These are phyloP conservation scores for Scrobipalpa atriplicella DNA, from an alignment of 2,888 invertebrate genomes.

Conservation along the genomic window DNA sequence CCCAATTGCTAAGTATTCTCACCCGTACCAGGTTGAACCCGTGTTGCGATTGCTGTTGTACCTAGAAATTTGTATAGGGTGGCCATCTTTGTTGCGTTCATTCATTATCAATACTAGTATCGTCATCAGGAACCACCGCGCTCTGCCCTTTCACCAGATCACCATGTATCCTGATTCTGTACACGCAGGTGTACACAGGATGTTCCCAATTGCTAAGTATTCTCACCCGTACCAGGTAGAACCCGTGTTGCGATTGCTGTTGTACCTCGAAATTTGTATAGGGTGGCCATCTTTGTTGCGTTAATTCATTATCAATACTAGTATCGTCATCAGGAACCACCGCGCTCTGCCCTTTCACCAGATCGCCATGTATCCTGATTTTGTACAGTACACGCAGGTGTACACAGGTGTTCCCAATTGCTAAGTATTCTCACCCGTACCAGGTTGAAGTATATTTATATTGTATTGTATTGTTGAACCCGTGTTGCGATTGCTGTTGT, in stretches of 20 bases:
- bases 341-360: constrained; percentile 50
- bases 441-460: too few relatives aligned
- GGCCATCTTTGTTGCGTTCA: constrained; percentile 67
- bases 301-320: constrained; percentile 51
- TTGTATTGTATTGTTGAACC: too few relatives aligned
- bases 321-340: constrained; percentile 50
- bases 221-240: constrained; percentile 34
- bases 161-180: constrained; percentile 90
- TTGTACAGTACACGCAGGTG: constrained; percentile 93
- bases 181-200: constrained; percentile 89
- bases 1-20: constrained; percentile 88
- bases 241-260: constrained; percentile 62
- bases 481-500: too few relatives aligned
- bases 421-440: constrained; percentile 65
- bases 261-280: constrained; percentile 83
- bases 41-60: constrained; percentile 59
- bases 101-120: constrained; percentile 55
- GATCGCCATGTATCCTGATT: constrained; percentile 88
- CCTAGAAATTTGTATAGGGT: constrained; percentile 83
- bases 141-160: constrained; percentile 58
- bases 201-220: constrained; percentile 89
- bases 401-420: constrained; percentile 90
- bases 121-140: constrained; percentile 46
- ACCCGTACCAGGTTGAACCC: constrained; percentile 85
- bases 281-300: constrained; percentile 74